These are phyloP conservation scores for Manduca sexta DNA, from an alignment of 1,140 invertebrate genomes.

Conservation along the genomic window DNA sequence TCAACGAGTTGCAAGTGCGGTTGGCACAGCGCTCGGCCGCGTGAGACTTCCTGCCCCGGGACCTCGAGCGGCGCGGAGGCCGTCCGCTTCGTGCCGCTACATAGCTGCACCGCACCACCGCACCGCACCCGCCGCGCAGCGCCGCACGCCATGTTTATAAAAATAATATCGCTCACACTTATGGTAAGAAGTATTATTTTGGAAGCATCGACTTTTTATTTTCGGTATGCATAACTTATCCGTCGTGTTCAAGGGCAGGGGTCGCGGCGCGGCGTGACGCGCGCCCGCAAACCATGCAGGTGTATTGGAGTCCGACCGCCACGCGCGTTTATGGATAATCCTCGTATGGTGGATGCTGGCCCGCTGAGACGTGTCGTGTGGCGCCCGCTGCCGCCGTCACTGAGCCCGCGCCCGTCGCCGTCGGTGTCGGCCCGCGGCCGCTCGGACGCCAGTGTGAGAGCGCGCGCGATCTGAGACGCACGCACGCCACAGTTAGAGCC, in stretches of 20 bases:
- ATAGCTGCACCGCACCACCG: neutral
- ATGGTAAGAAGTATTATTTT: no score
- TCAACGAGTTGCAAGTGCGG: neutral
- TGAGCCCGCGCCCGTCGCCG: neutral
- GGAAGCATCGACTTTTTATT: no score
- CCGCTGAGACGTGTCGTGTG: neutral
- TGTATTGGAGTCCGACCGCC: no score
- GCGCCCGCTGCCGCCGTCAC: neutral
- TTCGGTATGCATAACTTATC: no score
- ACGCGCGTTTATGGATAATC: no score
- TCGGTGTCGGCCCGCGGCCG: neutral
- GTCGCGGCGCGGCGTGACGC: no score
- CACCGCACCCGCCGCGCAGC: neutral
- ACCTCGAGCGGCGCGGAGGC: slow-evolving; percentile 15
- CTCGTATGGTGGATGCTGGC: no score
- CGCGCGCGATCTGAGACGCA: neutral
- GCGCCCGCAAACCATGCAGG: no score
- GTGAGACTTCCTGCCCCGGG: slow-evolving; percentile 17
- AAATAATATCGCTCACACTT: no score
- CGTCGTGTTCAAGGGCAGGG: no score
- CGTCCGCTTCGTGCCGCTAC: slow-evolving; percentile 20
- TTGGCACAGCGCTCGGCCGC: slow-evolving; percentile 1
- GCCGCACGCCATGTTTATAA: no score
- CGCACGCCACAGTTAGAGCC: neutral
- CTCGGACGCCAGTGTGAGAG: neutral